These are phyloP conservation scores for Falco biarmicus DNA, from an alignment of 2,797 vertebrate species.

Conservation along the genomic window DNA sequence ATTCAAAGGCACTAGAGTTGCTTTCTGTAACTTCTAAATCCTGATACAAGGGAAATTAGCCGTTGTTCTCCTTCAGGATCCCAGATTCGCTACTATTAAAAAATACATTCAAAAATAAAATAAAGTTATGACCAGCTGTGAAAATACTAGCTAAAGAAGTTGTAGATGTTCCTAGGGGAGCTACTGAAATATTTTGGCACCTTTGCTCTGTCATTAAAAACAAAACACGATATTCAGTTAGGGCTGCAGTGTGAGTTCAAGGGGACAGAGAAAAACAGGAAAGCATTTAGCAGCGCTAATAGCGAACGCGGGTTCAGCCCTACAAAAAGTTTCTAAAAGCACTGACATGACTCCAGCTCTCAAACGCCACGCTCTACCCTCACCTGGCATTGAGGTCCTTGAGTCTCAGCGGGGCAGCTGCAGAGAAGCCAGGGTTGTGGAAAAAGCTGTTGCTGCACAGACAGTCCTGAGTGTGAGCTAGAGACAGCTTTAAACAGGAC, in stretches of 20 bases:
- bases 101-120: conserved; percentile 29
- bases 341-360: background rate
- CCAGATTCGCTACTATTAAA: background rate
- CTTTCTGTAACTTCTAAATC: background rate
- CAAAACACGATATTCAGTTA: background rate
- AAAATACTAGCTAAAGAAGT: conserved; percentile 63
- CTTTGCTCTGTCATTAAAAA: conserved; percentile 55
- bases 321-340: background rate
- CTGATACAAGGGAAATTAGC: conserved; percentile 5
- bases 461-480: background rate
- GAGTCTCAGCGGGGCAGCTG: background rate
- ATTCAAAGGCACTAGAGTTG: background rate
- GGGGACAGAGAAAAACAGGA: conserved; percentile 46
- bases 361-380: background rate
- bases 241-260: conserved; percentile 36
- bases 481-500: background rate
- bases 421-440: background rate
- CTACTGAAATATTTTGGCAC: conserved; percentile 70
- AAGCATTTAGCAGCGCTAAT: conserved; percentile 14
- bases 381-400: background rate
- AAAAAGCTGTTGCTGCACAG: background rate
- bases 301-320: background rate
- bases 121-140: conserved; percentile 52
- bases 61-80: conserved; percentile 43
- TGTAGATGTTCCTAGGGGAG: conserved; percentile 62